Base-by-base conservation (phyloP, 1,140 invertebrate genomes). In the Pinna nobilis region DNA sequence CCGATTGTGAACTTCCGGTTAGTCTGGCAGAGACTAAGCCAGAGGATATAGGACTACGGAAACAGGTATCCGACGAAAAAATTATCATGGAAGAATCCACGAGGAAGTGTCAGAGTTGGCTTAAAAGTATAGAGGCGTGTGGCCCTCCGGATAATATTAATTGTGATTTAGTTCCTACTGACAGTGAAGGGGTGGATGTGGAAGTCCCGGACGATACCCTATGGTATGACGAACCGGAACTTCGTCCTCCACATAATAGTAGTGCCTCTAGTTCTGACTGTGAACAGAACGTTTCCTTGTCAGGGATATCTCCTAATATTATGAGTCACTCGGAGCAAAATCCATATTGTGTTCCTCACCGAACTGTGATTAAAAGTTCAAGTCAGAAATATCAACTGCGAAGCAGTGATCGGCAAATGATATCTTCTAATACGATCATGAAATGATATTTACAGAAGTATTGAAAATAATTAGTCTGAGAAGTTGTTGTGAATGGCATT, bases 191-290 rank as follows among this genome's bases (percentile, higher is more conserved):
- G 11, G 83, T 85, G 35, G 84, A 84, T 39, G 72, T 87, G 41
- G 85, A 86, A 50, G 77, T 87, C 39, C 85, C 85, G 35, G 85
- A 86, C 33, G 84, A 87, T 61, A 84, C 81, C n/a, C 57, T 70
- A 7, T 80, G 77, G 67, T 79, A 81, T 57, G 75, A 79, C 7
- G 68, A 65, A 11, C 64, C 72, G 13, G 64, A 72, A 25, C 37
- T 76, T 20, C 39, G 63, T 66, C 76, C 60, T 3, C 51, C 63
- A 2, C 59, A 64, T 23, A 70, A 72, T 61, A 66, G 63, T 33
- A 76, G 71, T 66, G 70, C 70, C 6, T 77, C 76, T 37, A 74
- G 74, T 25, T 79, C 76, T n/a, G 70, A 70, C 37, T 66, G 39
- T n/a, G 74, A 79, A 37, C 49, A 25, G 7, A 63, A 63, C 18